A percentile compares a stretch with the other conserved stretches of the same genome.
Conservation (phyloP, 2,797 vertebrate species). For the Clarias platycephalus region DNA sequence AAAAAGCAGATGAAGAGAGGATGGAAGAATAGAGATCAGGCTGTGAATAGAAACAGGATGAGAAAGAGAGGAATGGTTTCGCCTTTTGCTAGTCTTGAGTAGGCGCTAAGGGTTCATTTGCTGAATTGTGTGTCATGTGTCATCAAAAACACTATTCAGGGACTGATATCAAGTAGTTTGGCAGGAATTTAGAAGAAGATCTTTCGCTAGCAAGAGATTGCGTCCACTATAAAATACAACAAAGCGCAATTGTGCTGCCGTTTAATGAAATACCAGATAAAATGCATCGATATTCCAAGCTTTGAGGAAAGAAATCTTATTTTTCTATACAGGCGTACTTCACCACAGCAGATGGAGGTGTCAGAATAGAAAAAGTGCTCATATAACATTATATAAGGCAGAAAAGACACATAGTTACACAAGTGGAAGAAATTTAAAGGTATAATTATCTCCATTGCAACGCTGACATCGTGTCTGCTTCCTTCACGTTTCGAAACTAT, state of each 20-base stretch:
- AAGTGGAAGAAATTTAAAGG: conserved; percentile 48
- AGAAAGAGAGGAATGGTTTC: not conserved
- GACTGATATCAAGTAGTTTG: conserved; percentile 27
- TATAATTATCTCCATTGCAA: conserved; percentile 49
- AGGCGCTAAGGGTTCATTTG: not conserved
- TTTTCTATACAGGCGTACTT: not conserved
- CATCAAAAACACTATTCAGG: no score
- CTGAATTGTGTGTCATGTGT: not conserved
- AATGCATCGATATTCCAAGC: not conserved
- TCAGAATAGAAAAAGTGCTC: conserved; percentile 18
- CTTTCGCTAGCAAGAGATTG: conserved; percentile 1
- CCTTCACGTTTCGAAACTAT: conserved; percentile 47
- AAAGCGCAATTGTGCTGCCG: not conserved
- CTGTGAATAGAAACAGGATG: not conserved
- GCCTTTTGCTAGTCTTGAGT: not conserved
- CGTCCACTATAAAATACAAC: not conserved
- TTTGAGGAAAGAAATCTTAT: not conserved
- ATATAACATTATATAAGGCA: conserved; percentile 29
- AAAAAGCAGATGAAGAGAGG: not conserved
- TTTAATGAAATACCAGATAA: conserved; percentile 16
- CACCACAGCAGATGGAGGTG: conserved; percentile 35
- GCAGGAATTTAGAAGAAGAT: conserved; percentile 37
- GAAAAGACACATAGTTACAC: conserved; percentile 16
- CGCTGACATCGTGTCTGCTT: conserved; percentile 48
- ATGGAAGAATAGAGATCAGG: not conserved